phyloP scores from a whole-genome alignment of 2,888 invertebrate genomes.

The Lacanobia wlatinum region DNA sequence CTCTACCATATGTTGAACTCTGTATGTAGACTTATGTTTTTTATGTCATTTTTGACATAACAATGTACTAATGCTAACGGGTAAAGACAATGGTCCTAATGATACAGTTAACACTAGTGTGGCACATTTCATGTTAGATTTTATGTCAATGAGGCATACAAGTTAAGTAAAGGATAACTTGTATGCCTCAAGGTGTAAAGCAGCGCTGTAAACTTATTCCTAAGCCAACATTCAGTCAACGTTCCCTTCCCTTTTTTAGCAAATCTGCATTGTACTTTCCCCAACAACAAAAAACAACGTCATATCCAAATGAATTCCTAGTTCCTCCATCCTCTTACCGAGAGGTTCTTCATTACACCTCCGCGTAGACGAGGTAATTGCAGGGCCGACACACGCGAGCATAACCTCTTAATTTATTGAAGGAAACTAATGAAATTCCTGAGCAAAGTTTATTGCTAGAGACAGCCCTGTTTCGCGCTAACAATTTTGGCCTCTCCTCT shows the following conservation, averaged over 20 bases:
- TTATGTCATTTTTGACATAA: too few species aligned
- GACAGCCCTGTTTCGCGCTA: constrained; percentile 88
- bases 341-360: constrained; percentile 88
- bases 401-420: constrained; percentile 91
- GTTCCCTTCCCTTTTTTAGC: not conserved
- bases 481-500: constrained; percentile 83
- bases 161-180: too few species aligned
- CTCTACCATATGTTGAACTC: too few species aligned
- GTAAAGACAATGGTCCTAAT: too few species aligned
- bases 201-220: too few species aligned
- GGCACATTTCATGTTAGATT: too few species aligned
- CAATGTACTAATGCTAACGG: too few species aligned
- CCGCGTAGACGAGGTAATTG: constrained; percentile 87
- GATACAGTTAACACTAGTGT: too few species aligned
- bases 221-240: too few species aligned
- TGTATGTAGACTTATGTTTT: too few species aligned
- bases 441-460: constrained; percentile 88
- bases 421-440: constrained; percentile 91
- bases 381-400: constrained; percentile 90
- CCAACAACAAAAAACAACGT: constrained; percentile 43
- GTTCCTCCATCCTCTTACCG: constrained; percentile 66
- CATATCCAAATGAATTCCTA: constrained; percentile 72
- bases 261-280: constrained; percentile 25
- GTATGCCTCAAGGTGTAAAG: too few species aligned
- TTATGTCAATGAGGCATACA: too few species aligned